Conservation (phyloP, 2,113 vertebrate species). For the Ovis aries region DNA sequence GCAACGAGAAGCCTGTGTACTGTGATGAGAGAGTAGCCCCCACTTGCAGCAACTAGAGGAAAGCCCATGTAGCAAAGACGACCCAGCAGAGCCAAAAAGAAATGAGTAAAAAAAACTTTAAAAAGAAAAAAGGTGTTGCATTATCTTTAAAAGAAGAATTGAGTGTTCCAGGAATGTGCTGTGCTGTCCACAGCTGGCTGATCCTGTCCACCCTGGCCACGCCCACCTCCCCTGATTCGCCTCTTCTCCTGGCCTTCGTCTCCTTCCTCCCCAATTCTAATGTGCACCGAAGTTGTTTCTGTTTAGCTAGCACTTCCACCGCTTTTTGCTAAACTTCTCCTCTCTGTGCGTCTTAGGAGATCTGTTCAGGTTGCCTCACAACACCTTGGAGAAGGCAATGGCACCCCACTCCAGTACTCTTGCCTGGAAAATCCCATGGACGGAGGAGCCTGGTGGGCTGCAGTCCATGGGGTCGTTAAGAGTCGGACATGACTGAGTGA, state of each 20-base stretch:
- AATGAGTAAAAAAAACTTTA: neutral
- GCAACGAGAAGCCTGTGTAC: neutral
- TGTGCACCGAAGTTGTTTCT: neutral
- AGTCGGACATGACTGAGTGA: too few relatives aligned
- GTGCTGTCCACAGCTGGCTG: neutral
- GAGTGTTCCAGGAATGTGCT: neutral
- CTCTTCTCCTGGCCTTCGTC: neutral
- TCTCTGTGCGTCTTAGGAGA: neutral
- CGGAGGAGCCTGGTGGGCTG: fast-evolving
- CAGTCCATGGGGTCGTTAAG: too few relatives aligned
- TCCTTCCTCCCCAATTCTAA: neutral
- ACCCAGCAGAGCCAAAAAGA: neutral
- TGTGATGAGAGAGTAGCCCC: neutral
- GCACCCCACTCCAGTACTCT: too few relatives aligned
- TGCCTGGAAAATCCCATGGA: too few relatives aligned
- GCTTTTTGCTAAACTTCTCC: neutral
- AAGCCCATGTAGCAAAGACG: neutral
- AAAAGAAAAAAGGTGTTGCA: neutral
- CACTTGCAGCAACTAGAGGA: neutral
- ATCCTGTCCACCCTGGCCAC: neutral
- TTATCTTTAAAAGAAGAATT: neutral
- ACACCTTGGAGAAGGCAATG: too few relatives aligned
- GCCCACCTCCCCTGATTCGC: neutral
- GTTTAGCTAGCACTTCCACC: neutral
- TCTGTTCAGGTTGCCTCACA: neutral